Base-by-base conservation (phyloP, 2,888 invertebrate genomes). In the Lithosia quadra region DNA sequence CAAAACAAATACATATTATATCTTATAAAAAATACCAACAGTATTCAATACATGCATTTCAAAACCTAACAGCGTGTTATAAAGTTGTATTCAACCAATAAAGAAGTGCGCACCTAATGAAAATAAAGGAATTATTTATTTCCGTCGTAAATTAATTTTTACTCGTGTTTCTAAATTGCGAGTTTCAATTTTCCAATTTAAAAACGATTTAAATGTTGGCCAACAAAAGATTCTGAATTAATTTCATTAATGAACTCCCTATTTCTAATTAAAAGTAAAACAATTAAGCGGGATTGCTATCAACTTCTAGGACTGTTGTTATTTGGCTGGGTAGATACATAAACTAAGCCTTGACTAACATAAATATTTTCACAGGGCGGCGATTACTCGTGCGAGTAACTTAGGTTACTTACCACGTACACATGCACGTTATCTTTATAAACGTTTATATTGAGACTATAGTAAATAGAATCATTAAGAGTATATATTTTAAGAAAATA, bases 181-280 rank as follows among this genome's bases (percentile, higher is more conserved):
- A 49, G 49, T 59, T 36, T 13, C 21, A 21, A 36, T 59, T 59
- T 59, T n/a, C 13, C 18, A 57, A 57, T 28, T 49, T 49, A 49
- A 49, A 49, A 49, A 49, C 57, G 33, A 22, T 36, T 43, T 18
- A 24, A 43, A 9, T n/a, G n/a, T 39, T 39, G 15, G 1, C 18
- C n/a, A 21, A 36, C 22, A 56, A 39, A 39, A 36, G 15, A 36
- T 9, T 10, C 0, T 11, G 5, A 36, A 56, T 56, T 56, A 10
- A 56, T 64, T 56, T 43, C 36, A 15, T 39, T 61, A 80, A 83
- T 82, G 84, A 83, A 80, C 84, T 75, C 82, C 83, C 81, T 70
- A 55, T 67, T 65, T 53, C 53, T 53, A 66, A 53, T 34, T 34
- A 57, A 15, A 24, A 43, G 18, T 18, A n/a, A 58, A 34, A 67